These are phyloP conservation scores for Arvicanthis niloticus DNA, from an alignment of 2,113 vertebrate genomes.

Conservation along the genomic window DNA sequence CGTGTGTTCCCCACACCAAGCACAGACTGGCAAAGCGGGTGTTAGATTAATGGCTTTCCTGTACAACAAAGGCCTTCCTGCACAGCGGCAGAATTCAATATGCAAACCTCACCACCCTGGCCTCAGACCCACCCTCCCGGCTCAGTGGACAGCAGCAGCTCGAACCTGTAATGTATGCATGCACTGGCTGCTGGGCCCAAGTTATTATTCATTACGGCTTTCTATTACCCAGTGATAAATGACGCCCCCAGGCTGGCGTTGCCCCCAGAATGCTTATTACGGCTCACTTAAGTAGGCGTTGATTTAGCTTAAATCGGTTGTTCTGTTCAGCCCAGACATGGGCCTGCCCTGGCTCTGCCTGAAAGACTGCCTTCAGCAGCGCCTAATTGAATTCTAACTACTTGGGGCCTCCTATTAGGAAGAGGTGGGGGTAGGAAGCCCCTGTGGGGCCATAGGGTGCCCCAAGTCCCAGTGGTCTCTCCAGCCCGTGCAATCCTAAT, in stretches of 20 bases:
- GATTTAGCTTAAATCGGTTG: constrained; percentile 97
- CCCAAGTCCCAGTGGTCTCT: constrained; percentile 81
- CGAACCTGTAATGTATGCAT: constrained; percentile 79
- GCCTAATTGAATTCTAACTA: constrained; percentile 95
- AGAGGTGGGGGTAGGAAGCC: constrained; percentile 88
- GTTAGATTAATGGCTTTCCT: constrained; percentile 57
- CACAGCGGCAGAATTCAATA: constrained; percentile 73
- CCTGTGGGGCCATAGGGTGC: constrained; percentile 87
- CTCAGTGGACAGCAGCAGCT: constrained; percentile 68
- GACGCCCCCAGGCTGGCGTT: constrained; percentile 92
- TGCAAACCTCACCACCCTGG: constrained; percentile 38
- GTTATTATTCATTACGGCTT: constrained; percentile 96
- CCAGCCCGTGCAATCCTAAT: constrained; percentile 64
- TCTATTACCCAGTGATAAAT: constrained; percentile 96
- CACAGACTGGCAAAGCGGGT: constrained; percentile 52
- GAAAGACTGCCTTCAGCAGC: constrained; percentile 88
- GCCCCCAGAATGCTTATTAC: constrained; percentile 92
- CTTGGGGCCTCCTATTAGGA: constrained; percentile 88
- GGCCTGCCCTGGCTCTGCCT: constrained; percentile 88
- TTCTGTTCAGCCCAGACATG: constrained; percentile 92
- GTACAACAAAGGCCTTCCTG: constrained; percentile 80
- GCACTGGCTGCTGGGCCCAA: constrained; percentile 85
- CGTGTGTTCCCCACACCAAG: background rate
- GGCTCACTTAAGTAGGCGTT: constrained; percentile 95
- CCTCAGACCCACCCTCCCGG: constrained; percentile 75